Evolutionary conservation across 2,888 invertebrate genomes (phyloP).

Genomic region (Lasioglossum calceatum): DNA sequence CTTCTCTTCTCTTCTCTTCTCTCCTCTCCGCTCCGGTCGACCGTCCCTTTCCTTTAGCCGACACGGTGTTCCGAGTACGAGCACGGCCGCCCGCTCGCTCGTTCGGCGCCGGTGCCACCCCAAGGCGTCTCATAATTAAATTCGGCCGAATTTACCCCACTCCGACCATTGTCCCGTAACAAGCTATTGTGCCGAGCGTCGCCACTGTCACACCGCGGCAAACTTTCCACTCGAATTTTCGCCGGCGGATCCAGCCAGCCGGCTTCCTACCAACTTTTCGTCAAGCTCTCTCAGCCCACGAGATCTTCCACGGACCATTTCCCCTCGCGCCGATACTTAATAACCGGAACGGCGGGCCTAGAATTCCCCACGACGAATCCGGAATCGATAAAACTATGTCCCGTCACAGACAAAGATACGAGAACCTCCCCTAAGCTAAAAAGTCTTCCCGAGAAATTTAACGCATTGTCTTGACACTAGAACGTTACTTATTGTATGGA

Average conservation of each 20-base stretch:
- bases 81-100: constrained; percentile 65
- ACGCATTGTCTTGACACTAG: neutral
- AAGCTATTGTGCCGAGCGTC: constrained; percentile 83
- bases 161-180: constrained; percentile 83
- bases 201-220: constrained; percentile 75
- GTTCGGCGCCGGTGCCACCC: constrained; percentile 72
- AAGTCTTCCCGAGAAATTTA: constrained; percentile 36
- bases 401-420: constrained; percentile 29
- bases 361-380: constrained; percentile 48
- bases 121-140: constrained; percentile 84
- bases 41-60: constrained; percentile 68
- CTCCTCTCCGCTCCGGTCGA: neutral
- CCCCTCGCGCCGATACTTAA: constrained; percentile 31
- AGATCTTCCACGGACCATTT: neutral
- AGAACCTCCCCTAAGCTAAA: constrained; percentile 30
- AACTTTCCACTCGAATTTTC: constrained; percentile 75
- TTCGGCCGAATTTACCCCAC: constrained; percentile 83
- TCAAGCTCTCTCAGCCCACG: neutral
- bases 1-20: neutral
- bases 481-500: neutral
- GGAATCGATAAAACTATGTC: constrained; percentile 56
- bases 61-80: constrained; percentile 51
- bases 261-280: neutral
- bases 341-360: constrained; percentile 29
- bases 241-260: constrained; percentile 29